These are phyloP conservation scores for Eulemur macaco DNA, from an alignment of 2,113 vertebrate genomes.

Conservation along the genomic window DNA sequence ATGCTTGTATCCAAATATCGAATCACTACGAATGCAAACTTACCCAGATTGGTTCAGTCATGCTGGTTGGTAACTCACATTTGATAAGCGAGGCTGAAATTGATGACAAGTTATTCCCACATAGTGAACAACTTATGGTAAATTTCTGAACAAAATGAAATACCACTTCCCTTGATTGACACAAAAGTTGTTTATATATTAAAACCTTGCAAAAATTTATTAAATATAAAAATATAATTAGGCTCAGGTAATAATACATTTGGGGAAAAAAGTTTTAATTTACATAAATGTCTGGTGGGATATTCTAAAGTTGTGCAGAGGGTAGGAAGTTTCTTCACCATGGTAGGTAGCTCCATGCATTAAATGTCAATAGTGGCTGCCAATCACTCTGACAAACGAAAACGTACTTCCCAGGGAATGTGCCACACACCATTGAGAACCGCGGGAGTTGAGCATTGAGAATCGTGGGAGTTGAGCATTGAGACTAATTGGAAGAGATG, in stretches of 20 bases:
- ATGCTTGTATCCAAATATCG: not conserved
- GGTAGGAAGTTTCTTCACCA: not conserved
- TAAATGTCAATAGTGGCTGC: not conserved
- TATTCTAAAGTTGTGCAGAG: not conserved
- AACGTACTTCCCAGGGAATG: not conserved
- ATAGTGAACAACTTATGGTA: not conserved
- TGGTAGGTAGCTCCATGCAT: not conserved
- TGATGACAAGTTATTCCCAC: not conserved
- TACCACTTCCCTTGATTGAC: not conserved
- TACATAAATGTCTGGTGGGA: not conserved
- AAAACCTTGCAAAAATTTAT: not conserved
- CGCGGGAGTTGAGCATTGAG: not conserved
- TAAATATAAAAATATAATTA: not conserved
- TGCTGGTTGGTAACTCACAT: not conserved
- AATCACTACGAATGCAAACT: not conserved
- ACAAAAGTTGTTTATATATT: not conserved
- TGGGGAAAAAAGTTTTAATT: not conserved
- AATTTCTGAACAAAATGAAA: conserved; percentile 19
- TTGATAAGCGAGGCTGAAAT: not conserved
- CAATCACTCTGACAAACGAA: not conserved
- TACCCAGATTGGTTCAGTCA: not conserved
- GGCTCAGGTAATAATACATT: not conserved
- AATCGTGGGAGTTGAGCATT: not conserved
- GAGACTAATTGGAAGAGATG: not conserved
- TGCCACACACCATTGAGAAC: not conserved